phyloP scores from a whole-genome alignment of 2,113 vertebrate genomes.

The Notarius quadriscutis region DNA sequence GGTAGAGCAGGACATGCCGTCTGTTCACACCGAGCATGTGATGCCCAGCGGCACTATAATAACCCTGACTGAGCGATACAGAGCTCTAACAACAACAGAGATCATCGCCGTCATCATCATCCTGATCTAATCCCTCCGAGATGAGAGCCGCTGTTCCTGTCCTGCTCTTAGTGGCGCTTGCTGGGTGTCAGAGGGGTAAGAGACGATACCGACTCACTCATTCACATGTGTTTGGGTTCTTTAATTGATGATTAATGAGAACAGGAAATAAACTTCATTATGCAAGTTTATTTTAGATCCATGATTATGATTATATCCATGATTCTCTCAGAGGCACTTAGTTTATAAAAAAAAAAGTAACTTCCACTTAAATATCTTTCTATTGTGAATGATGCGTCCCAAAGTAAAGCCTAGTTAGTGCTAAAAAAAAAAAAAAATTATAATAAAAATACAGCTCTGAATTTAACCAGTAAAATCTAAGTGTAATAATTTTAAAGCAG shows the following conservation, averaged over 20 bases:
- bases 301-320: too few relatives aligned
- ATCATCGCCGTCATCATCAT: constrained; percentile 25
- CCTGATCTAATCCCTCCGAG: constrained; percentile 26
- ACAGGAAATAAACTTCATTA: background rate
- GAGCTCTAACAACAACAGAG: background rate
- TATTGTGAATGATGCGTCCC: too few relatives aligned
- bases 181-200: constrained; percentile 68
- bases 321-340: too few relatives aligned
- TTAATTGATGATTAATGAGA: background rate
- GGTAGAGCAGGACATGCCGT: constrained; percentile 65
- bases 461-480: too few relatives aligned
- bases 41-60: constrained; percentile 62
- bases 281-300: too few relatives aligned
- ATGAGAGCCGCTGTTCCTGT: constrained; percentile 63
- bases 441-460: too few relatives aligned
- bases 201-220: background rate
- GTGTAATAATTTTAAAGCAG: too few relatives aligned
- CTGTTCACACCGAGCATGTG: constrained; percentile 67
- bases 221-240: background rate
- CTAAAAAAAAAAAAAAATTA: too few relatives aligned
- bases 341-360: too few relatives aligned
- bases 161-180: constrained; percentile 60
- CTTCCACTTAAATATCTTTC: too few relatives aligned
- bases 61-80: constrained; percentile 35
- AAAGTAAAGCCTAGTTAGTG: too few relatives aligned